A percentile compares a stretch with the other conserved stretches of the same genome.
phyloP scores from a whole-genome alignment of 2,797 vertebrate genomes.

The Cyclopterus lumpus region DNA sequence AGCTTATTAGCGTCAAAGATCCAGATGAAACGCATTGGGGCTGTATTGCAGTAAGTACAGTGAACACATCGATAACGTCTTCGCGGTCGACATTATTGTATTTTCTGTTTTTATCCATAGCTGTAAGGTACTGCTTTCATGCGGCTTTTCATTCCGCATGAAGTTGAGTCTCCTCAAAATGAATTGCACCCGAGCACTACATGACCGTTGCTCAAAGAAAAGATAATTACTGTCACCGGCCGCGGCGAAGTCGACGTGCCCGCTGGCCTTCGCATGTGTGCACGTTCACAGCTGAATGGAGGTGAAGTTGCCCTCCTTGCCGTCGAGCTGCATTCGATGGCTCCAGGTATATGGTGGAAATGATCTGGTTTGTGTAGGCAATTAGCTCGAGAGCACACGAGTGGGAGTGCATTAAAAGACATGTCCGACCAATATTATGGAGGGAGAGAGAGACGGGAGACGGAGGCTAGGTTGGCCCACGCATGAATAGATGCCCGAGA shows the following conservation, averaged over 20 bases:
- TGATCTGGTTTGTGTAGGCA: slow-evolving; percentile 81
- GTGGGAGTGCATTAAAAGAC: slow-evolving; percentile 87
- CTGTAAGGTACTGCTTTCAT: background rate
- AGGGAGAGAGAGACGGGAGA: slow-evolving; percentile 17
- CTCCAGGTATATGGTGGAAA: slow-evolving; percentile 75
- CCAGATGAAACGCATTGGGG: background rate
- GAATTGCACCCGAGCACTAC: slow-evolving; percentile 30
- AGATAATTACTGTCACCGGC: slow-evolving; percentile 59
- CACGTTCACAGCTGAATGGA: slow-evolving; percentile 40
- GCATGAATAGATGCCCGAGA: slow-evolving; percentile 84
- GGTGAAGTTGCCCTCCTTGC: slow-evolving; percentile 57
- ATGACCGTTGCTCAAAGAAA: slow-evolving; percentile 41
- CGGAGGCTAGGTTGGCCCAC: slow-evolving; percentile 43
- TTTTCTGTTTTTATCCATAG: background rate
- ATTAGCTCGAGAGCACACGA: slow-evolving; percentile 78
- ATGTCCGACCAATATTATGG: slow-evolving; percentile 81
- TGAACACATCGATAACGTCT: background rate
- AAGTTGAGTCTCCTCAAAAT: background rate
- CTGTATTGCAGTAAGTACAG: background rate
- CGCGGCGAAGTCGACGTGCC: slow-evolving; percentile 23
- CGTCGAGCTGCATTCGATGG: slow-evolving; percentile 58
- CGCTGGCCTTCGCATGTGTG: slow-evolving; percentile 36
- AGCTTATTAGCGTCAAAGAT: slow-evolving; percentile 8
- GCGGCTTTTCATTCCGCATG: slow-evolving; percentile 9
- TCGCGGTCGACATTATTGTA: background rate